Evolutionary conservation across 1,140 invertebrate genomes (phyloP), one percentile per base, ranked within the genome.

Genomic region (Helicorthomorpha holstii): DNA sequence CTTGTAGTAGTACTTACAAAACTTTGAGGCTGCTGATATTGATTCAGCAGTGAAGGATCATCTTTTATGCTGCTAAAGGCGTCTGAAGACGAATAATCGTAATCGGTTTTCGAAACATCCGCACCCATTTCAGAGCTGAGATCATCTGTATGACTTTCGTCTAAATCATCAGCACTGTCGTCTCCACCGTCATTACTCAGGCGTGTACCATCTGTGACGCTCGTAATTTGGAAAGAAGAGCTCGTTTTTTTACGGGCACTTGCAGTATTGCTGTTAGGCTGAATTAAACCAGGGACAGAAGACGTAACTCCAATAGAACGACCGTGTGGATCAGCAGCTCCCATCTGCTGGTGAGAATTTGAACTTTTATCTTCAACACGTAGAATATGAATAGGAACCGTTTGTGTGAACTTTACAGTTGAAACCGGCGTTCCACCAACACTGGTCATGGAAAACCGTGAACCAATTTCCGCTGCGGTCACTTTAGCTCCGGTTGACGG

Each of bases 171-270:
- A 57, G 85, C 84, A 46, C 85, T 90, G 69, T 93, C 89, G 54
- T 87, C 86, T 61, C 86, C 89, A 54, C 81, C 80, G 68, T 92
- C 87, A 64, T 82, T 81, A 69, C 79, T 83, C 64, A 79, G 75
- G 51, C 80, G 77, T 60, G 79, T 80, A 50, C 62, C 59, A 57
- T 84, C 79, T 55, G 82, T 88, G 53, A 90, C 80, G 64, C 82
- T 85, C 10, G 88, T 93, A 63, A 93, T 92, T 73, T 92, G 87
- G 73, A 93, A 93, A 50, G 87, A 90, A n/a, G n/a, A n/a, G 63
- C 83, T 85, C 63, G 78, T 83, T 72, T 85, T 85, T 73, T 84
- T 84, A 38, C 53, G 49, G n/a, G n/a, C n/a, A n/a, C n/a, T n/a
- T n/a, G n/a, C n/a, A n/a, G n/a, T n/a, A n/a, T n/a, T n/a, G n/a